phyloP scores from a whole-genome alignment of 2,797 vertebrate species.

The Capromys pilorides region DNA sequence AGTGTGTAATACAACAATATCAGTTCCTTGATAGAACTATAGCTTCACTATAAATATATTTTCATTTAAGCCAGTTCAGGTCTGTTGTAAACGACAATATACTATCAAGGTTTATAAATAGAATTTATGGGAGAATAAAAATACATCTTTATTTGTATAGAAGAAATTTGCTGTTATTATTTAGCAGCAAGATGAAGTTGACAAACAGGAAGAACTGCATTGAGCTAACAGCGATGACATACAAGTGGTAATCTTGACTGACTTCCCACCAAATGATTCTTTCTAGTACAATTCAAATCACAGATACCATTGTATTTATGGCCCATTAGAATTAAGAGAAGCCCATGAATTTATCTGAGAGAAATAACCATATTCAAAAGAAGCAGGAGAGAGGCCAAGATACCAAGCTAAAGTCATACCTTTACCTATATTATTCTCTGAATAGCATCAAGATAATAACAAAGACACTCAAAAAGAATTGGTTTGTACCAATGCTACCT shows the following conservation, averaged over 20 bases:
- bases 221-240: not conserved
- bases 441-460: not conserved
- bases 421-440: not conserved
- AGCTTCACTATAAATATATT: constrained; percentile 6
- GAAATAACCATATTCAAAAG: constrained; percentile 19
- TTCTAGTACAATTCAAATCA: constrained; percentile 28
- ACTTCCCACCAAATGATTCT: not conserved
- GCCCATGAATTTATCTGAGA: not conserved
- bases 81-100: not conserved
- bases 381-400: not conserved
- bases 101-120: not conserved
- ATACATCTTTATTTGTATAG: not conserved
- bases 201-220: not conserved
- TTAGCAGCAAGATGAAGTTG: not conserved
- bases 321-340: not conserved
- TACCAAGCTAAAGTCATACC: not conserved
- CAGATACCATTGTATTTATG: not conserved
- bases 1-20: not conserved
- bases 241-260: not conserved
- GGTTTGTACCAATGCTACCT: not conserved
- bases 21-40: not conserved
- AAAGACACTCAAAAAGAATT: constrained; percentile 21
- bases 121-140: not conserved
- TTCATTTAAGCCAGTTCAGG: not conserved
- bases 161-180: not conserved